These are phyloP conservation scores for Clivina fossor DNA, from an alignment of 2,888 invertebrate genomes.

Conservation along the genomic window DNA sequence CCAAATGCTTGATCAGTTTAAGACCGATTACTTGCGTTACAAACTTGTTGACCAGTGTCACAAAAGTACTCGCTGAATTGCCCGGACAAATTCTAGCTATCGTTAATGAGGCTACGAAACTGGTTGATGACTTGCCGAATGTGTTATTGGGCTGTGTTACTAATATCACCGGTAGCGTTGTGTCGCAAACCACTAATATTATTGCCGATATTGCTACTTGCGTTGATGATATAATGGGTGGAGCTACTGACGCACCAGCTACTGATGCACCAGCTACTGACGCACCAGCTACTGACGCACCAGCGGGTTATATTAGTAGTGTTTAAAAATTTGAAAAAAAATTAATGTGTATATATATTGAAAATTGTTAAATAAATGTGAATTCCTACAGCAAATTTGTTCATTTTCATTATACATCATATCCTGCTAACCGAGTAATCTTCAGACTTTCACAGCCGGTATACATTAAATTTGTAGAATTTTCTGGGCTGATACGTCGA, in stretches of 20 bases:
- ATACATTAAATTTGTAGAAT: too few relatives aligned
- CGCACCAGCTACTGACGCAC: too few relatives aligned
- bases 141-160: conserved; percentile 5
- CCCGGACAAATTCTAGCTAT: not conserved
- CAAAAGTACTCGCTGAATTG: not conserved
- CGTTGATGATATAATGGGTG: conserved; percentile 5
- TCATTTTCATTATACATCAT: too few relatives aligned
- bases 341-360: too few relatives aligned
- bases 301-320: too few relatives aligned
- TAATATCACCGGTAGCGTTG: not conserved
- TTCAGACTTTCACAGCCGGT: too few relatives aligned
- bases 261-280: not conserved
- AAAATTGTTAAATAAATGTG: too few relatives aligned
- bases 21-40: not conserved
- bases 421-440: too few relatives aligned
- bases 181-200: not conserved
- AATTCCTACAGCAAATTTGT: too few relatives aligned
- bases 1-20: not conserved
- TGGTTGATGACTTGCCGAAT: not conserved
- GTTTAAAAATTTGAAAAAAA: too few relatives aligned
- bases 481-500: too few relatives aligned
- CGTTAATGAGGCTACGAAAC: not conserved
- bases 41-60: not conserved
- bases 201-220: conserved; percentile 2
- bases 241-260: too few relatives aligned